phyloP scores from a whole-genome alignment of 2,797 vertebrate species.

The Pteronotus mesoamericanus region DNA sequence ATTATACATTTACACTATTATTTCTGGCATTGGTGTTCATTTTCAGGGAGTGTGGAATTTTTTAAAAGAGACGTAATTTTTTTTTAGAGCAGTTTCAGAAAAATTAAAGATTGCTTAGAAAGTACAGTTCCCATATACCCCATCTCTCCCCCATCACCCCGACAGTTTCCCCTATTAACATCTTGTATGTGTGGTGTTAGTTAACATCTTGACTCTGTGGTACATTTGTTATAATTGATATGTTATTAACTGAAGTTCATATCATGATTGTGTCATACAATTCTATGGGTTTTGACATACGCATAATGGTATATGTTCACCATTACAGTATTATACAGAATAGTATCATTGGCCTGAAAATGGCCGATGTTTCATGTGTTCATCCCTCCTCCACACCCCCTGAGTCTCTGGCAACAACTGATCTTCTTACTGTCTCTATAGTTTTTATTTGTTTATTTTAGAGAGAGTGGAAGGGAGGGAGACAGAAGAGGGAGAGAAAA shows the following conservation, averaged over 20 bases:
- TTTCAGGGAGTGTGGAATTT: neutral
- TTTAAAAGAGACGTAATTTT: neutral
- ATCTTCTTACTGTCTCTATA: neutral
- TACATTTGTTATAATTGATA: neutral
- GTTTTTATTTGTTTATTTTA: neutral
- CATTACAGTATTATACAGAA: neutral
- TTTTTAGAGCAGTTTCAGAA: neutral
- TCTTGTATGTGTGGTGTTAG: neutral
- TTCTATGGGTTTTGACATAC: neutral
- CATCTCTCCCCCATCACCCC: neutral
- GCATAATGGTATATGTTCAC: neutral
- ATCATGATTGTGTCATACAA: neutral
- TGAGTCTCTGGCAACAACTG: neutral
- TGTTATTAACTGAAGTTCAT: neutral
- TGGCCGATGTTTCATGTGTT: neutral
- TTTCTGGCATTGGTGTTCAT: neutral
- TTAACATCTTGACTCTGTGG: neutral
- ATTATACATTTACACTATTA: neutral
- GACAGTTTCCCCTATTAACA: neutral
- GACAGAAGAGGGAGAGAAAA: too few relatives aligned
- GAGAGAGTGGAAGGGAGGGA: neutral
- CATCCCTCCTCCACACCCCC: neutral
- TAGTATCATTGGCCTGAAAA: neutral
- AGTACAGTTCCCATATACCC: neutral
- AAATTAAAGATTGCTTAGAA: conserved; percentile 7